A percentile compares a stretch with the other conserved stretches of the same genome.
These are phyloP conservation scores for Ectropis crepuscularia DNA, from an alignment of 2,888 invertebrate species.

Conservation along the genomic window DNA sequence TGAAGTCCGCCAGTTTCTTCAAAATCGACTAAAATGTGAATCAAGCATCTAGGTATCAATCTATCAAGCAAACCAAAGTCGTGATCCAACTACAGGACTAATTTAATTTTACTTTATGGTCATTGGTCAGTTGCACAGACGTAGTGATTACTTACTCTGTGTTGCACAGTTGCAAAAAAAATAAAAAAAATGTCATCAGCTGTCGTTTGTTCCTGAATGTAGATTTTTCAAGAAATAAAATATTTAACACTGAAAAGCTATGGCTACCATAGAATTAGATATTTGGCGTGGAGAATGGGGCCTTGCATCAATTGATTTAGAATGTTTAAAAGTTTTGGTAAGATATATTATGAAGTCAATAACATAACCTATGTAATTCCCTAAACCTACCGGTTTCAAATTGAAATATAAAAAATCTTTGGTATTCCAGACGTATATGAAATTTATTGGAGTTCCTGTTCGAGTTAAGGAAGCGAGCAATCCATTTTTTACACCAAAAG, in stretches of 20 bases:
- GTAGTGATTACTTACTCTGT: too few relatives aligned
- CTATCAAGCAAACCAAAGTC: too few relatives aligned
- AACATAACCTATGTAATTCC: conserved; percentile 51
- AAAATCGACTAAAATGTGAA: too few relatives aligned
- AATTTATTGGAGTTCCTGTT: conserved; percentile 91
- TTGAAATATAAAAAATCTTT: conserved; percentile 15
- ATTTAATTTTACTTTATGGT: too few relatives aligned
- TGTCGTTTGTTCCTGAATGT: conserved; percentile 35
- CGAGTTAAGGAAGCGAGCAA: conserved; percentile 87
- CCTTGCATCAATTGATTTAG: conserved; percentile 92
- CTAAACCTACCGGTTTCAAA: conserved; percentile 50
- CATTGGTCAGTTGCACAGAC: neutral
- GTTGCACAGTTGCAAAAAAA: neutral
- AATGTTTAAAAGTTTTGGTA: conserved; percentile 93
- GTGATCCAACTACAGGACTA: too few relatives aligned
- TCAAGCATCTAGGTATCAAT: too few relatives aligned
- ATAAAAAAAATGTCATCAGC: conserved; percentile 25
- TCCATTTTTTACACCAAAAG: conserved; percentile 90
- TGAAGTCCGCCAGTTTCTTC: too few relatives aligned
- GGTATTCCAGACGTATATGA: conserved; percentile 84
- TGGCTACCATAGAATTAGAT: conserved; percentile 86
- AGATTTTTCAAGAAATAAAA: conserved; percentile 31
- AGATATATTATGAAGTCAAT: conserved; percentile 44
- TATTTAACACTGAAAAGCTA: conserved; percentile 45
- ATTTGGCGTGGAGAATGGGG: conserved; percentile 96